These are phyloP conservation scores for Cynaeus angustus DNA, from an alignment of 2,888 invertebrate genomes.

Conservation along the genomic window DNA sequence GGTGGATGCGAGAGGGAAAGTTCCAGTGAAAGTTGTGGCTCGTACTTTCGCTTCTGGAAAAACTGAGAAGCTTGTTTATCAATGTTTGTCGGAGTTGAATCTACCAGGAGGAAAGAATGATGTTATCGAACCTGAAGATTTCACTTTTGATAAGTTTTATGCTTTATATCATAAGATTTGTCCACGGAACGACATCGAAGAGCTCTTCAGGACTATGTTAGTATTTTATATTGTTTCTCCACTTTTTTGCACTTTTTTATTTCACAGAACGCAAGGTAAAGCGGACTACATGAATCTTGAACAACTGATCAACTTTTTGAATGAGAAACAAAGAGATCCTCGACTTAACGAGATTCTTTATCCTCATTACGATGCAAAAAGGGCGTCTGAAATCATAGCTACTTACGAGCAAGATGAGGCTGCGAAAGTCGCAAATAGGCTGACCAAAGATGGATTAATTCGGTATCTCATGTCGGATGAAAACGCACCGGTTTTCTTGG, in stretches of 20 bases:
- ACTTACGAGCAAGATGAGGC: constrained; percentile 93
- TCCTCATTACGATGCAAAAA: constrained; percentile 95
- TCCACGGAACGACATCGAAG: constrained; percentile 98
- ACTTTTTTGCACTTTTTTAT: no score
- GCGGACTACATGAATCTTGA: constrained; percentile 89
- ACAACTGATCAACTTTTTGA: constrained; percentile 94
- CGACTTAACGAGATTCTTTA: constrained; percentile 98
- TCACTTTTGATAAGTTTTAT: constrained; percentile 99
- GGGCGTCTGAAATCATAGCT: constrained; percentile 93
- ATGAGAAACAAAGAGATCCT: constrained; percentile 98
- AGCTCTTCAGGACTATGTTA: constrained; percentile 95
- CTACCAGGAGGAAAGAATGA: constrained; percentile 97
- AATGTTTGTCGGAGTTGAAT: constrained; percentile 94
- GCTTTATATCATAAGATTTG: constrained; percentile 99
- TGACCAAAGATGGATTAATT: constrained; percentile 97
- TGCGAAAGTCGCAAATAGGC: constrained; percentile 80
- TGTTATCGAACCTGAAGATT: constrained; percentile 93
- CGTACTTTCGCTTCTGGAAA: constrained; percentile 99
- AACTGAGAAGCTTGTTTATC: constrained; percentile 98
- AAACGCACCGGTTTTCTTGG: constrained; percentile 99
- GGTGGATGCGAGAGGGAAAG: constrained; percentile 95
- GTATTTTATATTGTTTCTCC: neutral
- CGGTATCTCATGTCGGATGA: constrained; percentile 99
- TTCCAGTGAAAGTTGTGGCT: constrained; percentile 97
- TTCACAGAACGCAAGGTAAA: constrained; percentile 89